A percentile compares a stretch with the other conserved stretches of the same genome.
phyloP scores from a whole-genome alignment of 2,113 vertebrate genomes.

The Gobio gobio region DNA sequence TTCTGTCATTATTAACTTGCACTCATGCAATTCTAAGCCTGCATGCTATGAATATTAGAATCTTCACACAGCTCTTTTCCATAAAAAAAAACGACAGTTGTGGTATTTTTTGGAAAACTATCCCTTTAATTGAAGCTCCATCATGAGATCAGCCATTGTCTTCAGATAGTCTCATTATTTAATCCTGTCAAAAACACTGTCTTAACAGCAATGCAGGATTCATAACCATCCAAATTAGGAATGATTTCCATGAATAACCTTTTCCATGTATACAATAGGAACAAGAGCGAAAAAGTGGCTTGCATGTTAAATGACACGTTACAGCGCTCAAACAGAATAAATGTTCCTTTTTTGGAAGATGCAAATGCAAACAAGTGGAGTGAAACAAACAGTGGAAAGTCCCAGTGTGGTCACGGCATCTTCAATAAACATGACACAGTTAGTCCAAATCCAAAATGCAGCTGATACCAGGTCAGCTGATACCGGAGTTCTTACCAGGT shows the following conservation, averaged over 20 bases:
- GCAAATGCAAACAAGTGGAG: not conserved
- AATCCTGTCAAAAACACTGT: slow-evolving; percentile 14
- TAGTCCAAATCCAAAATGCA: too few species aligned
- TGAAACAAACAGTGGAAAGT: not conserved
- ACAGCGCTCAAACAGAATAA: not conserved
- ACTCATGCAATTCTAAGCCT: not conserved
- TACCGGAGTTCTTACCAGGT: too few species aligned
- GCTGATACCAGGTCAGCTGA: too few species aligned
- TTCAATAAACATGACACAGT: too few species aligned
- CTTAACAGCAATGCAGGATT: not conserved
- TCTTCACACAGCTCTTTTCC: not conserved
- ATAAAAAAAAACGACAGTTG: not conserved
- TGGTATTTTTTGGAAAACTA: not conserved
- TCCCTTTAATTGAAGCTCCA: not conserved
- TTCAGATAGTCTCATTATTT: slow-evolving; percentile 7
- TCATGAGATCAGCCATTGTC: slow-evolving; percentile 22
- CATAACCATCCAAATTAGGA: slow-evolving; percentile 37
- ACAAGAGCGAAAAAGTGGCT: not conserved
- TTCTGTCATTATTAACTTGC: not conserved
- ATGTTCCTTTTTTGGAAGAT: not conserved
- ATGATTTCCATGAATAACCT: slow-evolving; percentile 21
- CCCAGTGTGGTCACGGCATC: too few species aligned
- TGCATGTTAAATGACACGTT: too few species aligned
- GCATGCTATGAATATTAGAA: not conserved
- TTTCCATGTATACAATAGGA: not conserved